A percentile compares a stretch with the other conserved stretches of the same genome.
These are phyloP conservation scores for Protodeltote pygarga DNA, from an alignment of 2,888 invertebrate genomes.

Conservation along the genomic window DNA sequence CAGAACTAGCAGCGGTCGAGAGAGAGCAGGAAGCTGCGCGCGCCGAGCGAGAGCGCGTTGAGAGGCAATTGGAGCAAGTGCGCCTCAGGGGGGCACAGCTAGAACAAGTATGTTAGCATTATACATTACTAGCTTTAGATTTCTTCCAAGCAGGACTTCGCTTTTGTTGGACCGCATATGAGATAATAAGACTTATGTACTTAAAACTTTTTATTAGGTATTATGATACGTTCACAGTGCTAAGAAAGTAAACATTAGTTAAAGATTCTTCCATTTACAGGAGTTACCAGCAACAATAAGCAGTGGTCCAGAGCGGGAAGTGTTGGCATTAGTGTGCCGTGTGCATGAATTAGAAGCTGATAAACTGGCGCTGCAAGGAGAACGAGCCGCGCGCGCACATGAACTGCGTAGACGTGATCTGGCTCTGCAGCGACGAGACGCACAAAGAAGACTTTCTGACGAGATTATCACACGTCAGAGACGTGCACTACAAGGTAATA, in stretches of 20 bases:
- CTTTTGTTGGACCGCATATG: no score
- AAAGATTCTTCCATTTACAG: constrained; percentile 77
- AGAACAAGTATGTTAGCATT: constrained; percentile 89
- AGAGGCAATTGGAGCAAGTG: constrained; percentile 93
- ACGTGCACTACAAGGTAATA: constrained; percentile 92
- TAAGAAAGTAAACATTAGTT: no score
- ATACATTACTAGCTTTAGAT: not conserved
- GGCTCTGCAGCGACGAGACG: constrained; percentile 92
- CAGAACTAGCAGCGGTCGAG: constrained; percentile 93
- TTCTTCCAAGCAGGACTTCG: no score
- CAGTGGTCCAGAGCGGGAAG: constrained; percentile 96
- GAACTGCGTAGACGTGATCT: constrained; percentile 94
- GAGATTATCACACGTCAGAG: constrained; percentile 96
- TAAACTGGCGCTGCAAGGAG: constrained; percentile 96
- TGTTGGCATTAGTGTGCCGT: constrained; percentile 94
- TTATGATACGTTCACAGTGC: no score
- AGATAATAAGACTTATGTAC: no score
- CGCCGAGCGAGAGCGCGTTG: constrained; percentile 91
- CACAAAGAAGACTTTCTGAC: constrained; percentile 95
- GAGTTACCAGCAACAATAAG: constrained; percentile 94
- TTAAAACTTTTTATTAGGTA: no score
- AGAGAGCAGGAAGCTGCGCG: constrained; percentile 94
- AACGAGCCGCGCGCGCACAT: constrained; percentile 94
- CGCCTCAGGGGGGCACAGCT: constrained; percentile 92
- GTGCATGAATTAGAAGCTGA: constrained; percentile 98